phyloP scores from a whole-genome alignment of 2,888 invertebrate species.

The Camptogramma bilineatum region DNA sequence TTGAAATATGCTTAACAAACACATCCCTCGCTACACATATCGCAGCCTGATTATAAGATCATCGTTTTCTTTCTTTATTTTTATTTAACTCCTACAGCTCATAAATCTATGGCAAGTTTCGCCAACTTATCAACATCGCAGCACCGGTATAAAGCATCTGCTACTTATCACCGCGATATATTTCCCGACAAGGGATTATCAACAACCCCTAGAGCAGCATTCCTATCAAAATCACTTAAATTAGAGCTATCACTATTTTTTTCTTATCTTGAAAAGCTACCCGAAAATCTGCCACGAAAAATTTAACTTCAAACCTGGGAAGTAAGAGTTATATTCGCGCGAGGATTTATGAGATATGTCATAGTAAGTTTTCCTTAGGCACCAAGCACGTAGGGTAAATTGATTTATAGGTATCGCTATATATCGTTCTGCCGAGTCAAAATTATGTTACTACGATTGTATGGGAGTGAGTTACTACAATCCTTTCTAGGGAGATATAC shows the following conservation, averaged over 20 bases:
- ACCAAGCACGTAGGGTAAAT: conserved; percentile 54
- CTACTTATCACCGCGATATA: conserved; percentile 17
- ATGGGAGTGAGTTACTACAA: conserved; percentile 26
- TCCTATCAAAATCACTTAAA: conserved; percentile 69
- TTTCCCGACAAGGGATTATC: conserved; percentile 55
- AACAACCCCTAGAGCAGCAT: conserved; percentile 56
- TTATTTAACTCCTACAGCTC: not conserved
- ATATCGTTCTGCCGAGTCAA: conserved; percentile 54
- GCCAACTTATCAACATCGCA: conserved; percentile 6
- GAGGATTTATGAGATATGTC: conserved; percentile 36
- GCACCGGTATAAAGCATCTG: conserved; percentile 7
- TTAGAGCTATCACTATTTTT: conserved; percentile 68
- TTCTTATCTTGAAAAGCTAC: conserved; percentile 58
- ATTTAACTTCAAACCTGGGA: not conserved
- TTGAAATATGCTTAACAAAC: too few species aligned
- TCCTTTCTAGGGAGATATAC: conserved; percentile 18
- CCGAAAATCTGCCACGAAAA: conserved; percentile 13
- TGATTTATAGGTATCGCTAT: conserved; percentile 66
- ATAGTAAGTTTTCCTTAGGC: conserved; percentile 45
- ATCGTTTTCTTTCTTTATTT: too few species aligned
- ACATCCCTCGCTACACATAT: too few species aligned
- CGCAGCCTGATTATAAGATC: too few species aligned
- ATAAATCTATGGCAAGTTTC: conserved; percentile 1
- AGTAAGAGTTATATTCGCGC: conserved; percentile 36
- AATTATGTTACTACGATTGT: conserved; percentile 47